Percentiles rank a stretch among this genome's conserved stretches.
phyloP scores from a whole-genome alignment of 2,888 invertebrate species.

The Dasypolia templi region DNA sequence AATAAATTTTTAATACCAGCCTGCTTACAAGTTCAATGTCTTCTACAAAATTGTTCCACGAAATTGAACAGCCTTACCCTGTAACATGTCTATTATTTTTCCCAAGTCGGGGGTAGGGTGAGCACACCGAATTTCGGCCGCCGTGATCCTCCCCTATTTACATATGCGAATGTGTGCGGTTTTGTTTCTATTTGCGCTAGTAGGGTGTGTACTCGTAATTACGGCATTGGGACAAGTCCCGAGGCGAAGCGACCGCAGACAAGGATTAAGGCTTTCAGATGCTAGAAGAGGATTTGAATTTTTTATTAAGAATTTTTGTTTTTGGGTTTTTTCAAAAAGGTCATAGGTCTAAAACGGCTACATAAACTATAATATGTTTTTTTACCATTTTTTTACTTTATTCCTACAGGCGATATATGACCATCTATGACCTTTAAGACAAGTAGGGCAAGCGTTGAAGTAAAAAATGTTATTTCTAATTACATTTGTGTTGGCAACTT shows the following conservation, averaged over 20 bases:
- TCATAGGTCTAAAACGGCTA: background rate
- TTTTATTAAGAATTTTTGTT: background rate
- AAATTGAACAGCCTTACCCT: constrained; percentile 38
- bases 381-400: background rate
- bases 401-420: background rate
- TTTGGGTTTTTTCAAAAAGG: background rate
- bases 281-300: constrained; percentile 58
- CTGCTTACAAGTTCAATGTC: constrained; percentile 5
- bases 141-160: constrained; percentile 83
- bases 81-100: constrained; percentile 62
- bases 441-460: too few relatives aligned
- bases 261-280: constrained; percentile 63
- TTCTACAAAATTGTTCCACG: constrained; percentile 28
- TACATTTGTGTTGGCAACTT: too few relatives aligned
- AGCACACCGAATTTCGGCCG: constrained; percentile 72
- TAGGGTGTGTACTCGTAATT: constrained; percentile 88
- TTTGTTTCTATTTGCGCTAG: constrained; percentile 88
- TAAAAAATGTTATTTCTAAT: too few relatives aligned
- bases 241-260: constrained; percentile 81
- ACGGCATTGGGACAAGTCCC: constrained; percentile 86
- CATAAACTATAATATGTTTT: background rate
- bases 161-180: constrained; percentile 87
- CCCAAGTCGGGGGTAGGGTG: constrained; percentile 60
- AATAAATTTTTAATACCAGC: constrained; percentile 22
- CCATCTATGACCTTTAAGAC: too few relatives aligned